Base-by-base conservation (phyloP, 2,797 vertebrate genomes). In the Malurus splendens region DNA sequence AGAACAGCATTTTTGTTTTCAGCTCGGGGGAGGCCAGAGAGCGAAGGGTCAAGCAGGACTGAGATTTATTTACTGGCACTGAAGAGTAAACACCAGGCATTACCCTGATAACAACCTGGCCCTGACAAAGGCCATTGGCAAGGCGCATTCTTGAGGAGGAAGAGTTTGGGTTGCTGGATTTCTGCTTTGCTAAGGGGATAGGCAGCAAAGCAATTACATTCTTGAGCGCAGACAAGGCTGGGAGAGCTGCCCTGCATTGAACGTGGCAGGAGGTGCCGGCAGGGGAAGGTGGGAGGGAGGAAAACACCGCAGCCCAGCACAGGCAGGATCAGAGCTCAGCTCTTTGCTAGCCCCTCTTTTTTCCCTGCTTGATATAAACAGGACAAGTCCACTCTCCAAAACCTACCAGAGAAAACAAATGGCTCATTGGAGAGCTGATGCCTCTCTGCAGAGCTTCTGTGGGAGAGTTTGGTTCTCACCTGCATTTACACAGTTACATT, bases 1-100 rank as follows among this genome's bases (percentile, higher is more conserved):
- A 98, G 98, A 98, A 97, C 97, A 98, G 97, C 97, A 97, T 98
- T 98, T 97, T 98, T 95, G 90, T 98, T 97, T 97, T 79, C 90
- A 97, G 95, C 97, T 96, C 90, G 65, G 79, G 87, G 94, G 95
- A 96, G 96, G 95, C 96, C 96, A 96, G 95, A 96, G 95, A 92
- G 93, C 64, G 75, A 91, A 84, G 94, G 95, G 96, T 97, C 97
- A 97, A 97, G 96, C 97, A 90, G 93, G 85, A 79, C 91, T 82
- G 96, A 96, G 96, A 92, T 93, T 94, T 92, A 89, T 80, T 93
- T 89, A 72, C 92, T 83, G 85, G 89, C 86, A 92, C 28, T 83
- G 79, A 87, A 86, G 73, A 86, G 74, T 75, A 90, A 87, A 77
- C 90, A 83, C 47, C 76, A 94, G 89, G 92, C 92, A 85, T 54